Conservation (phyloP, 2,888 invertebrate genomes). For the Cheilosia vernalis region DNA sequence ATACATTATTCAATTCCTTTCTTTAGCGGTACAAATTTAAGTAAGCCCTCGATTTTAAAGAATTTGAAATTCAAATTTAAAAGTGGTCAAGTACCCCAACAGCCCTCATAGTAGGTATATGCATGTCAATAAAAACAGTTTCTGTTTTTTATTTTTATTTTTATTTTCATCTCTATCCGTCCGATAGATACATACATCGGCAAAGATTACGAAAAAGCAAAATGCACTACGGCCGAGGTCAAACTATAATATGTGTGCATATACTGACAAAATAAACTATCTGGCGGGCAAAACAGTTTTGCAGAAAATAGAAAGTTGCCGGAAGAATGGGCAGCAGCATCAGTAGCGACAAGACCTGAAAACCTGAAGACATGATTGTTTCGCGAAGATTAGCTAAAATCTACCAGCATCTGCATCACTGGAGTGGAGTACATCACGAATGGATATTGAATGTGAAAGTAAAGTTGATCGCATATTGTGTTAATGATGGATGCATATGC, state of each 20-base stretch:
- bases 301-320: constrained; percentile 68
- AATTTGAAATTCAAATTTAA: constrained; percentile 5
- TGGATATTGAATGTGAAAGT: constrained; percentile 65
- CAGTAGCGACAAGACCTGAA: constrained; percentile 13
- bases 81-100: constrained; percentile 19
- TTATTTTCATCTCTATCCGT: constrained; percentile 24
- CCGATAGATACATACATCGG: constrained; percentile 12
- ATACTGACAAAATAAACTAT: not conserved
- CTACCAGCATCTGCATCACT: constrained; percentile 43
- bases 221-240: constrained; percentile 53
- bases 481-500: constrained; percentile 23
- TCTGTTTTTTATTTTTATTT: constrained; percentile 13
- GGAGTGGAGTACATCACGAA: constrained; percentile 22
- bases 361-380: constrained; percentile 43
- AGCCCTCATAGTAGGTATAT: not conserved
- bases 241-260: constrained; percentile 49
- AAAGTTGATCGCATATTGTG: constrained; percentile 13
- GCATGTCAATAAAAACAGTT: constrained; percentile 10
- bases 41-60: not conserved
- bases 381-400: constrained; percentile 40
- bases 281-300: constrained; percentile 42
- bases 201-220: constrained; percentile 25
- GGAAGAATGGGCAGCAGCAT: constrained; percentile 47
- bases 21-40: constrained; percentile 1
- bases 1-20: not conserved